These are phyloP conservation scores for Schizaphis graminum DNA, from an alignment of 2,888 invertebrate genomes.

Conservation along the genomic window DNA sequence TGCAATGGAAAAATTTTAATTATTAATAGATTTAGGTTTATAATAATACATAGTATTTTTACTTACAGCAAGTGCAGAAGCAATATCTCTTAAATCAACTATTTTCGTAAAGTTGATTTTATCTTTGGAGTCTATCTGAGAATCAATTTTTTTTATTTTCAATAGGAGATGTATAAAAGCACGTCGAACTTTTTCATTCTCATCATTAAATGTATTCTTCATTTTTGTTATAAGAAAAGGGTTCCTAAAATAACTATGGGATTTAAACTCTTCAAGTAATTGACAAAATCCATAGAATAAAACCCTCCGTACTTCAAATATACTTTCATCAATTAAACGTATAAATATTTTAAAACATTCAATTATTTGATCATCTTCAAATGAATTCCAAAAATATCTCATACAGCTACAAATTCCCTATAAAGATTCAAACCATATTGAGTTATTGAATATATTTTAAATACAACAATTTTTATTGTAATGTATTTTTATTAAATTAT, in stretches of 20 bases:
- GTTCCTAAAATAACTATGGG: slow-evolving; percentile 66
- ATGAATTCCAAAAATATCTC: slow-evolving; percentile 66
- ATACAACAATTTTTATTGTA: not conserved
- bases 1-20: not conserved
- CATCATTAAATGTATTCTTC: slow-evolving; percentile 67
- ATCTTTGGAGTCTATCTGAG: not conserved
- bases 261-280: slow-evolving; percentile 67
- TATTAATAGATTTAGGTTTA: not conserved
- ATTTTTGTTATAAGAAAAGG: slow-evolving; percentile 67
- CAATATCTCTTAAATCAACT: slow-evolving; percentile 67
- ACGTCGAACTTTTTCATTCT: slow-evolving; percentile 68
- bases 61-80: slow-evolving; percentile 68
- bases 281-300: slow-evolving; percentile 68
- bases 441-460: not conserved
- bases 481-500: too few relatives aligned
- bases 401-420: slow-evolving; percentile 65
- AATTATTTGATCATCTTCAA: slow-evolving; percentile 61
- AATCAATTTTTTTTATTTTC: slow-evolving; percentile 67
- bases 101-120: slow-evolving; percentile 67
- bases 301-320: slow-evolving; percentile 67
- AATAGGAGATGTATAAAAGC: slow-evolving; percentile 69
- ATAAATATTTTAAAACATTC: slow-evolving; percentile 42
- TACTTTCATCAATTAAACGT: slow-evolving; percentile 60
- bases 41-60: not conserved
- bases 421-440: slow-evolving; percentile 11